Evolutionary conservation across 64 coral and sea anemone genomes (phyloP), one percentile per base, ranked within the genome.

Genomic region (Pocillopora verrucosa): DNA sequence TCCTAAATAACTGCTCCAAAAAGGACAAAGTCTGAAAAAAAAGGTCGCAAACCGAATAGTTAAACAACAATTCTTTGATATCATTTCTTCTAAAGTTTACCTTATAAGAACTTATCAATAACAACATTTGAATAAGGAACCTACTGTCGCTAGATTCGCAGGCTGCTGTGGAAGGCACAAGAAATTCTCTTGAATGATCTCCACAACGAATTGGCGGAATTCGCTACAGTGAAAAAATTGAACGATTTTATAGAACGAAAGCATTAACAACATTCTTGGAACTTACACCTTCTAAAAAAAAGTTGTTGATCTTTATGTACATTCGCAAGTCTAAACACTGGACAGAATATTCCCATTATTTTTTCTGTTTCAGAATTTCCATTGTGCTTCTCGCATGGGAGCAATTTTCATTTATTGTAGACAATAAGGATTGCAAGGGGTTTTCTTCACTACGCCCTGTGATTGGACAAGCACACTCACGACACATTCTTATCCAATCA

Each of bases 121-220:
- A 70, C 61, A 36, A 34, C 9, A 5, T 13, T 16, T 41, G 17
- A 75, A 26, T 34, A 64, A 10, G 59, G 12, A 22, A 87, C 79
- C 85, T 90, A 98, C 96, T 90, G 90, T 61, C 77, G 87, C 93
- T 15, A 98, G 82, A 19, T 94, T 92, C 61, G 73, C 60, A 2
- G 92, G 96, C 69, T 87, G 88, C 26, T 92, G 93, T 37, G 96
- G 96, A n/a, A 98, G 64, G 56, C 90, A 69, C 34, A 98, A 72
- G 63, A 86, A 94, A 56, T 77, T 80, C n/a, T 98, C 93, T 60
- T 86, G 70, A 58, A 98, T 95, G 68, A 92, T 90, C 60, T 92
- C 91, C 69, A 98, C 63, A n/a, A 85, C 61, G 65, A 95, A 98
- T 56, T 98, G 93, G 22, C 96, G 90, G 58, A 94, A 98, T 76